Conservation (phyloP, 2,888 invertebrate species). For the Sericinus montela region DNA sequence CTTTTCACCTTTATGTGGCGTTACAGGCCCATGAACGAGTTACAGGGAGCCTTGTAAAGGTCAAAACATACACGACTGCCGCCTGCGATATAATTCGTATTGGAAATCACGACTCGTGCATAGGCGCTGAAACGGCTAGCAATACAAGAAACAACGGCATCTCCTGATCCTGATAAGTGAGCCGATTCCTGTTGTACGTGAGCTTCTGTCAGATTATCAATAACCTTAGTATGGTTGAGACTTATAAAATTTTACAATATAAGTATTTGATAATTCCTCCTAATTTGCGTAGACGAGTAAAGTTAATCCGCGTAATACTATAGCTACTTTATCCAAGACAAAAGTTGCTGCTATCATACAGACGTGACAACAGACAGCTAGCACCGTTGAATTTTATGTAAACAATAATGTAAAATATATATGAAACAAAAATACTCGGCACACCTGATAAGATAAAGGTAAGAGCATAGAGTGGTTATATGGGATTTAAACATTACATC, state of each 20-base stretch:
- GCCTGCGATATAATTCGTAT: slow-evolving; percentile 52
- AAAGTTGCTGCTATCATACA: too few relatives aligned
- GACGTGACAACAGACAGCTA: too few relatives aligned
- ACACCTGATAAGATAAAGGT: slow-evolving; percentile 47
- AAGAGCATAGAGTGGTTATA: slow-evolving; percentile 65
- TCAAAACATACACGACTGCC: slow-evolving; percentile 46
- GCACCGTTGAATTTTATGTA: too few relatives aligned
- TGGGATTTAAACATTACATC: slow-evolving; percentile 49
- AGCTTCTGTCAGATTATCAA: slow-evolving; percentile 18
- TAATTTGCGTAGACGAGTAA: too few relatives aligned
- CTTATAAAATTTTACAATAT: too few relatives aligned
- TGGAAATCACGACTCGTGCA: slow-evolving; percentile 30
- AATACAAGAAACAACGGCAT: slow-evolving; percentile 35
- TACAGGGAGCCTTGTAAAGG: slow-evolving; percentile 51
- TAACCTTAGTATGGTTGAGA: background rate
- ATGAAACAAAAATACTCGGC: slow-evolving; percentile 24
- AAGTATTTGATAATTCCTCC: too few relatives aligned
- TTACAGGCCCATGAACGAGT: slow-evolving; percentile 36
- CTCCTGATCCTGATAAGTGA: slow-evolving; percentile 35
- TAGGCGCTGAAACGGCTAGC: background rate
- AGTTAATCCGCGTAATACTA: too few relatives aligned
- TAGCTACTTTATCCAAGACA: too few relatives aligned
- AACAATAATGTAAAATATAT: slow-evolving; percentile 24
- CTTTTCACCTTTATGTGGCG: slow-evolving; percentile 27
- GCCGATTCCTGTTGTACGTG: slow-evolving; percentile 38